Evolutionary conservation across 2,888 invertebrate genomes (phyloP).

Genomic region (Panopea generosa): DNA sequence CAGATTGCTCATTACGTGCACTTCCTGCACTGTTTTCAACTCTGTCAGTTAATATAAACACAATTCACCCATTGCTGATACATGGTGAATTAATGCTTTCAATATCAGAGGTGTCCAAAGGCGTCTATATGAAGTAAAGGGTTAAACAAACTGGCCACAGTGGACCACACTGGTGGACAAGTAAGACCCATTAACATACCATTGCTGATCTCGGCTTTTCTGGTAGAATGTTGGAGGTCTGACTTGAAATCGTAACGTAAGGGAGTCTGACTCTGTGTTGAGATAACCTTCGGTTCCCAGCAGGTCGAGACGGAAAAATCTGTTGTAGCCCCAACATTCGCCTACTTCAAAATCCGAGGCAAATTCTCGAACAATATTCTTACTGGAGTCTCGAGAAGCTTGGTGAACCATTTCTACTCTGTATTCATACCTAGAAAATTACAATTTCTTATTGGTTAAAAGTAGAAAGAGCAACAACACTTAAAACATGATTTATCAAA

Average conservation of each 20-base stretch:
- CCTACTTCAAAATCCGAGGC: slow-evolving; percentile 98
- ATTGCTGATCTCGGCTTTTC: slow-evolving; percentile 95
- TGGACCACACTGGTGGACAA: too few relatives aligned
- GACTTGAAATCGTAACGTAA: slow-evolving; percentile 95
- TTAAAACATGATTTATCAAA: too few relatives aligned
- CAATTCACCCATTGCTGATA: too few relatives aligned
- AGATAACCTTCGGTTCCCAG: slow-evolving; percentile 96
- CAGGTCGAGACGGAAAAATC: slow-evolving; percentile 95
- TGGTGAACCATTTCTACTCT: slow-evolving; percentile 98
- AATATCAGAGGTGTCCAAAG: too few relatives aligned
- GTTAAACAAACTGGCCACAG: too few relatives aligned
- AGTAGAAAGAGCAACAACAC: too few relatives aligned
- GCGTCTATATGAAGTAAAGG: too few relatives aligned
- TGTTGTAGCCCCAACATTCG: slow-evolving; percentile 98
- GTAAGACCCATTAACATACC: slow-evolving; percentile 75
- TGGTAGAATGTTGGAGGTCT: slow-evolving; percentile 97
- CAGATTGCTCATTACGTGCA: too few relatives aligned
- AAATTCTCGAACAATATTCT: slow-evolving; percentile 96
- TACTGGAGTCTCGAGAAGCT: slow-evolving; percentile 90
- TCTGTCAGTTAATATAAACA: too few relatives aligned
- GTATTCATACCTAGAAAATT: slow-evolving; percentile 92
- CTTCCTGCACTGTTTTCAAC: too few relatives aligned
- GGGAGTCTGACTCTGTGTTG: slow-evolving; percentile 92
- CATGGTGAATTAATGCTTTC: too few relatives aligned
- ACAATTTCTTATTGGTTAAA: too few relatives aligned